These are phyloP conservation scores for Rhinolophus ferrumequinum DNA, from an alignment of 2,113 vertebrate genomes.

Conservation along the genomic window DNA sequence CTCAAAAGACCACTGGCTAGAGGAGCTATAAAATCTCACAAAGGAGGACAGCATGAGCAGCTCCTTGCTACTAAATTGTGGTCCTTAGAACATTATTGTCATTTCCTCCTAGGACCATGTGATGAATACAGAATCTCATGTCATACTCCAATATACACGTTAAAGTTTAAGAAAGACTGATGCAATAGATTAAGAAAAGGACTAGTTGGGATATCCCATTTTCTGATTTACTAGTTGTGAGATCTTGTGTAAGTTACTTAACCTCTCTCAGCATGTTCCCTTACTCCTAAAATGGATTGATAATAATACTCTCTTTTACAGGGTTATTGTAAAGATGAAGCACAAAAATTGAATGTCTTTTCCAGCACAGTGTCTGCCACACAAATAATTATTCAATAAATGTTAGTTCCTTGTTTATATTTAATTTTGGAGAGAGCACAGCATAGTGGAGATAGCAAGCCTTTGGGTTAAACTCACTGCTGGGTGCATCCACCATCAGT, in stretches of 20 bases:
- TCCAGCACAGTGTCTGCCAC: neutral
- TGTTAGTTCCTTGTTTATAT: neutral
- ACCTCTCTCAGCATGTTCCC: neutral
- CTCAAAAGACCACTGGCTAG: neutral
- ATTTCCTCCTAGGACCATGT: neutral
- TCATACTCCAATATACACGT: neutral
- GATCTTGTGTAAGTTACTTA: neutral
- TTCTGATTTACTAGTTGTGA: neutral
- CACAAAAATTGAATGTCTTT: neutral
- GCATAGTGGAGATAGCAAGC: neutral
- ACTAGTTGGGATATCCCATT: neutral
- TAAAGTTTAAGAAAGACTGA: neutral
- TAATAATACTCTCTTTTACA: neutral
- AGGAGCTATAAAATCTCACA: conserved; percentile 1
- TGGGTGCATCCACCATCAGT: fast-evolving
- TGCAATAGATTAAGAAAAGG: neutral
- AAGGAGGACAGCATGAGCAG: neutral
- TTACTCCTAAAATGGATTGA: neutral
- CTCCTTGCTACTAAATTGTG: neutral
- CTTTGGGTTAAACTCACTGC: neutral
- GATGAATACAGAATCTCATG: neutral
- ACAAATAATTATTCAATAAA: neutral
- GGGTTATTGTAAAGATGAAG: neutral
- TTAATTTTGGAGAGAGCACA: neutral
- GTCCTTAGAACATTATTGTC: neutral